These are phyloP conservation scores for Dromiciops gliroides DNA, from an alignment of 2,113 vertebrate genomes.

Conservation along the genomic window DNA sequence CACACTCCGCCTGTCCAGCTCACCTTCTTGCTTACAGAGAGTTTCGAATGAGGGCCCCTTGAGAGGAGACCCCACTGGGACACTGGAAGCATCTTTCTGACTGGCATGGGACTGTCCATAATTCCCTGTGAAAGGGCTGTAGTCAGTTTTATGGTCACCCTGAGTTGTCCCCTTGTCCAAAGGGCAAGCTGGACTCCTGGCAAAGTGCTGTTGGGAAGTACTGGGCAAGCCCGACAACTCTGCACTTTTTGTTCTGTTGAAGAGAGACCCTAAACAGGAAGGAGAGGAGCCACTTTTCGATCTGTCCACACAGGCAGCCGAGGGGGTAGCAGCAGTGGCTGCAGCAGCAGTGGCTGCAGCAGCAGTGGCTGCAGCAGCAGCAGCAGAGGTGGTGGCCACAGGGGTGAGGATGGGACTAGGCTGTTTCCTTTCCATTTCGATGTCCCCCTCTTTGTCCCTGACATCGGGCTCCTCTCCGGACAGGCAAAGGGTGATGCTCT, in stretches of 20 bases:
- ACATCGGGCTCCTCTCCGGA: conserved; percentile 92
- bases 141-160: conserved; percentile 98
- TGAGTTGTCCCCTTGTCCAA: conserved; percentile 97
- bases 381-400: not conserved
- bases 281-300: conserved; percentile 90
- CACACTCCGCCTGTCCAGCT: conserved; percentile 96
- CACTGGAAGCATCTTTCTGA: conserved; percentile 91
- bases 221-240: conserved; percentile 90
- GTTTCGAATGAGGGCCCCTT: conserved; percentile 92
- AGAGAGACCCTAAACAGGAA: conserved; percentile 92
- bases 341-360: too few species aligned
- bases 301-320: conserved; percentile 83
- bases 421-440: conserved; percentile 92
- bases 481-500: conserved; percentile 92
- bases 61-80: conserved; percentile 91
- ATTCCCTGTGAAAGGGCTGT: conserved; percentile 91
- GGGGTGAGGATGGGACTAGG: conserved; percentile 81
- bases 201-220: conserved; percentile 93
- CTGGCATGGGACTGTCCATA: conserved; percentile 89
- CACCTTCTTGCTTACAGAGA: conserved; percentile 95
- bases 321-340: not conserved
- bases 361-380: not conserved
- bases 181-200: conserved; percentile 92
- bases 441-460: conserved; percentile 89
- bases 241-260: conserved; percentile 89